phyloP scores from a whole-genome alignment of 2,888 invertebrate genomes.

The Sepiola atlantica region DNA sequence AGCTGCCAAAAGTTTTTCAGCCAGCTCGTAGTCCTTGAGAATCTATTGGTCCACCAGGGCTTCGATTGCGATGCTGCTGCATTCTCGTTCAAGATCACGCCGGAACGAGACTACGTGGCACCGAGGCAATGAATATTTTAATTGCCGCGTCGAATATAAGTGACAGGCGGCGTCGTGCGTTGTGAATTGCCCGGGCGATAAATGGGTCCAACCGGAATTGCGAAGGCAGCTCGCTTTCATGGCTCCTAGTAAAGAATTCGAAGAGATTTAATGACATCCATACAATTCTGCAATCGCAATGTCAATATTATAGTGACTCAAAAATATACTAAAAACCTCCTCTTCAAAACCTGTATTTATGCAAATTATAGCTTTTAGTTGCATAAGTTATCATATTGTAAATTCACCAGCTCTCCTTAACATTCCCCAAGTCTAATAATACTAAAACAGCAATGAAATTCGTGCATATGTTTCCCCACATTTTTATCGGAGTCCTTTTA shows the following conservation, averaged over 20 bases:
- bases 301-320: neutral
- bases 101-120: neutral
- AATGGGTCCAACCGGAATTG: neutral
- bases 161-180: constrained; percentile 10
- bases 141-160: constrained; percentile 32
- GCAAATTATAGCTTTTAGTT: too few relatives aligned
- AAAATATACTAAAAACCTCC: too few relatives aligned
- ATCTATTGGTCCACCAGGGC: neutral
- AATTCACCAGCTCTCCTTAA: too few relatives aligned
- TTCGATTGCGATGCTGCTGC: neutral
- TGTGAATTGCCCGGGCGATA: neutral
- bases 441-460: too few relatives aligned
- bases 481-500: too few relatives aligned
- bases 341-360: too few relatives aligned
- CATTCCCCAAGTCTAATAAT: too few relatives aligned
- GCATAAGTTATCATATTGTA: too few relatives aligned
- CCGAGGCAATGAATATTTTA: neutral
- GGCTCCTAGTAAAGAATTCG: neutral
- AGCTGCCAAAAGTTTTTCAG: neutral
- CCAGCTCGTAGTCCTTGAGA: constrained; percentile 32
- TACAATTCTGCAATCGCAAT: neutral
- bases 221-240: neutral
- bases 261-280: neutral
- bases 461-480: too few relatives aligned
- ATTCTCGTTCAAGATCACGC: constrained; percentile 32